Evolutionary conservation across 2,113 vertebrate species (phyloP).

Genomic region (Myanophis thanlyinensis): DNA sequence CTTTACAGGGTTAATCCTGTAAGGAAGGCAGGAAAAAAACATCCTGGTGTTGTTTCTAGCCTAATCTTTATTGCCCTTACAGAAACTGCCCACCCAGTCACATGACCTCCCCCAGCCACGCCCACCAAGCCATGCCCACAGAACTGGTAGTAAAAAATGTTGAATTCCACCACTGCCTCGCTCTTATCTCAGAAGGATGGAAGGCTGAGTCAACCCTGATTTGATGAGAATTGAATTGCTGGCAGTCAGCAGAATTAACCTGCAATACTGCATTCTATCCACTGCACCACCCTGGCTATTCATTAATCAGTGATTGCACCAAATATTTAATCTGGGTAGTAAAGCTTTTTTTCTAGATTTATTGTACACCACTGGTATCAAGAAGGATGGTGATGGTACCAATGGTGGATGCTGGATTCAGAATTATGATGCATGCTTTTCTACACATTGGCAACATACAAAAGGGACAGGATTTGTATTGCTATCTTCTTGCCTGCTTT

Average conservation of each 20-base stretch:
- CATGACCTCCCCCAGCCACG: too few relatives aligned
- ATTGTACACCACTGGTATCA: neutral
- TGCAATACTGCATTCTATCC: neutral
- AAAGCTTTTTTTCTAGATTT: neutral
- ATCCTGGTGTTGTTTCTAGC: too few relatives aligned
- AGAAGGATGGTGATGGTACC: neutral
- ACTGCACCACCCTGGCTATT: neutral
- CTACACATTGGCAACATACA: neutral
- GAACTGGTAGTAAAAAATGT: too few relatives aligned
- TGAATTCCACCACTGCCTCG: too few relatives aligned
- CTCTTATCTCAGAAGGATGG: neutral
- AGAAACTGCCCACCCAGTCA: too few relatives aligned
- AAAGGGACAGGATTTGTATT: neutral
- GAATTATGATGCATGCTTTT: neutral
- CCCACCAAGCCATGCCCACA: too few relatives aligned
- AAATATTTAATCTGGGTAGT: neutral
- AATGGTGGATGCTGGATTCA: neutral
- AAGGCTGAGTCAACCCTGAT: neutral
- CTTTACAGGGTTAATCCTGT: too few relatives aligned
- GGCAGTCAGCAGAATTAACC: neutral
- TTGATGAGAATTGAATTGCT: neutral
- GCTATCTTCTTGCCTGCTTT: neutral
- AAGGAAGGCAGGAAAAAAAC: too few relatives aligned
- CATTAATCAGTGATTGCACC: neutral
- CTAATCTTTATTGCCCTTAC: too few relatives aligned